Evolutionary conservation across 2,797 vertebrate species (phyloP).

Genomic region (Vireo griseus): DNA sequence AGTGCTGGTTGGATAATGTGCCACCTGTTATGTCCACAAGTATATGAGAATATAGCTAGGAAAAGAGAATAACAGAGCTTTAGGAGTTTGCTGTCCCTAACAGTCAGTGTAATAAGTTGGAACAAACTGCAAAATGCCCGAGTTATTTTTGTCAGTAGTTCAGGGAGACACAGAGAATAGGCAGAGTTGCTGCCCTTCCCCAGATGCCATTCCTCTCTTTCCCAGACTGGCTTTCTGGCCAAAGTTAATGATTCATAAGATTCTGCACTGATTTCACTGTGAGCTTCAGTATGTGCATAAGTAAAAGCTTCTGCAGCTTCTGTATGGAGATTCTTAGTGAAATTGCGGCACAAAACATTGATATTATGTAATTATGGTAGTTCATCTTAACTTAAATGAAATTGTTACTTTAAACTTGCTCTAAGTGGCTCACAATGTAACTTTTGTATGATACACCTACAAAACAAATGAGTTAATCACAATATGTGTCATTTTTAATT

Average conservation of each 20-base stretch:
- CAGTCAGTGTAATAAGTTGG: background rate
- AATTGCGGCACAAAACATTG: constrained; percentile 43
- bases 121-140: background rate
- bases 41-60: background rate
- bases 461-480: constrained; percentile 66
- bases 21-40: background rate
- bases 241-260: constrained; percentile 40
- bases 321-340: background rate
- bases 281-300: constrained; percentile 31
- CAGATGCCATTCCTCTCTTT: accelerated
- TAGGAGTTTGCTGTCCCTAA: background rate
- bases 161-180: accelerated
- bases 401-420: constrained; percentile 54
- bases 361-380: constrained; percentile 50
- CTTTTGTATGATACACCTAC: constrained; percentile 47
- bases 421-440: constrained; percentile 55
- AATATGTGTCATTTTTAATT: constrained; percentile 57
- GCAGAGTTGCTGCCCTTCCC: background rate
- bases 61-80: background rate
- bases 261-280: background rate
- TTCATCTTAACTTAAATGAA: constrained; percentile 34
- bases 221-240: background rate
- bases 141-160: background rate
- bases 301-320: constrained; percentile 36
- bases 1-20: background rate